Evolutionary conservation across 2,113 vertebrate genomes (phyloP), one percentile per base, ranked within the genome.

Genomic region (Actenoides hombroni): DNA sequence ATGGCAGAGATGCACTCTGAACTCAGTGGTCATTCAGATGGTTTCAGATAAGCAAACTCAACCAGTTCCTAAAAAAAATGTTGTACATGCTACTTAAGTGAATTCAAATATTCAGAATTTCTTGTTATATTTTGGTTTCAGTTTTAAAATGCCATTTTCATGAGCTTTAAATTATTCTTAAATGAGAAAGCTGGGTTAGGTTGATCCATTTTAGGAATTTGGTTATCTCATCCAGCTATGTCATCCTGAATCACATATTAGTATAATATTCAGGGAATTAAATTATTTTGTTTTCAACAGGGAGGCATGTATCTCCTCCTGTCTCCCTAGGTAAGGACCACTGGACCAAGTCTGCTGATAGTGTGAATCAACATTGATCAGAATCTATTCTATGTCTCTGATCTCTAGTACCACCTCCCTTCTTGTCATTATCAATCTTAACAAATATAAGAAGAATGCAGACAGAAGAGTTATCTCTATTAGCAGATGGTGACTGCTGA

Each of bases 181-280:
- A 97, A 88, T 53, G 65, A 90, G 65, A 68, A 51, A 93, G 61
- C 90, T 83, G 75, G 54, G 67, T 94, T 95, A 71, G 48, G 16
- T 51, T 91, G 71, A 95, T 93, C 92, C 87, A 73, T 75, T 95
- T 93, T 33, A 95, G 89, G 95, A 96, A 97, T 96, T 81, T 81
- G 64, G 51, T 96, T 96, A 82, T 90, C 84, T 97, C 90, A 95
- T 94, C 77, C 84, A 90, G 67, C 71, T 85, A 31, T 85, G 90
- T 96, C 83, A 95, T 95, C 80, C 87, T 96, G 95, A 96, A 87
- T 96, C 76, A 88, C 63, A 12, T 51, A 90, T 93, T 85, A 90
- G 86, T 94, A 90, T 82, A 76, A 96, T 95, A 91, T 92, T 96
- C 86, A 92, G 71, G 76, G 70, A 92, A 86, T 94, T 87, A 79